These are phyloP conservation scores for Oxytorus armatus DNA, from an alignment of 2,888 invertebrate genomes.

Conservation along the genomic window DNA sequence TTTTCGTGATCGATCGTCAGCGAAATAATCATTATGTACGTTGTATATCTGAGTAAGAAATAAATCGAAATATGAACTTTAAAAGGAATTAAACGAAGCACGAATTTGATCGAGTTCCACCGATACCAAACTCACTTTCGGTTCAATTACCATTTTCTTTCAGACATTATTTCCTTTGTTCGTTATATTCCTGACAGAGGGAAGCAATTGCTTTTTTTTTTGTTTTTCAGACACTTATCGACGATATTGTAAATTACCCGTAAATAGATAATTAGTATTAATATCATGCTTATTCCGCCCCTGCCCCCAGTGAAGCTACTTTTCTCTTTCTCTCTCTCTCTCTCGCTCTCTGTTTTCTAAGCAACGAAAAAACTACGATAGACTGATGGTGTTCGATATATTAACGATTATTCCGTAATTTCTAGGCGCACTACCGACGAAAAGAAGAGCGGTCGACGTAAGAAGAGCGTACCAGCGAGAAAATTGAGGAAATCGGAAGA, in stretches of 20 bases:
- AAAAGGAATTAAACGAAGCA: not conserved
- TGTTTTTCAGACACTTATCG: not conserved
- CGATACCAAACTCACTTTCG: not conserved
- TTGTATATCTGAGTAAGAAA: not conserved
- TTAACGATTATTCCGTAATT: constrained; percentile 56
- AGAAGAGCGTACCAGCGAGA: constrained; percentile 47
- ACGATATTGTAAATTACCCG: constrained; percentile 6
- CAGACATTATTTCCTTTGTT: not conserved
- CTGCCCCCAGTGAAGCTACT: not conserved
- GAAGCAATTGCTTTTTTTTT: not conserved
- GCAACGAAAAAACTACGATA: constrained; percentile 3
- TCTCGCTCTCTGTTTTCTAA: constrained; percentile 5
- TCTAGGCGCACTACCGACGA: constrained; percentile 54
- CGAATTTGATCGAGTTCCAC: not conserved
- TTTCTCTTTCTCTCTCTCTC: not conserved
- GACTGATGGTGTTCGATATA: constrained; percentile 3
- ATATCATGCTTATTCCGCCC: not conserved
- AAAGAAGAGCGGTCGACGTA: constrained; percentile 49
- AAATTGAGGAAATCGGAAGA: constrained; percentile 45
- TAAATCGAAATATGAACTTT: not conserved
- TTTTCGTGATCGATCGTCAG: not conserved
- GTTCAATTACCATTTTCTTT: not conserved
- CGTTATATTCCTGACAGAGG: not conserved
- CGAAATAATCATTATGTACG: not conserved
- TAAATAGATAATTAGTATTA: constrained; percentile 1